Conservation (phyloP, 1,140 invertebrate genomes). For the Galendromus occidentalis region DNA sequence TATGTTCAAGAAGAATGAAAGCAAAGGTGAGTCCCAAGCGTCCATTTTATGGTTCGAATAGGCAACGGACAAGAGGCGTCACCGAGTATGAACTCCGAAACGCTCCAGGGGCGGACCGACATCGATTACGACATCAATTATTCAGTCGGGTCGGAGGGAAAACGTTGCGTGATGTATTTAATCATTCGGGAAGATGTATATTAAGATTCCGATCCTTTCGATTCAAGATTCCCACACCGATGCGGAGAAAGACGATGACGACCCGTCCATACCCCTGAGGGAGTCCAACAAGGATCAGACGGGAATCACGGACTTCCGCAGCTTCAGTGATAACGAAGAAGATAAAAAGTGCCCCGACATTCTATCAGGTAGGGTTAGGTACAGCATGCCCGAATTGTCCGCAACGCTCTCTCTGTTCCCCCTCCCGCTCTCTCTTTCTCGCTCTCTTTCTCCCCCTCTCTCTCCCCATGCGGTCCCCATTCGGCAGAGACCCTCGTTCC, state of each 20-base stretch:
- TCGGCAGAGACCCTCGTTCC: no score
- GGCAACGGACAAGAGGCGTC: neutral
- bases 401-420: neutral
- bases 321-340: neutral
- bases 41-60: neutral
- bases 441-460: no score
- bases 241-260: neutral
- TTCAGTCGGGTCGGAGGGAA: neutral
- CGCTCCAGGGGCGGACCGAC: no score
- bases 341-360: constrained; percentile 4
- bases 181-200: neutral
- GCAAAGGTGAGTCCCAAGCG: neutral
- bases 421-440: neutral
- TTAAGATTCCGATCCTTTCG: neutral
- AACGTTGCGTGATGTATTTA: no score
- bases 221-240: neutral
- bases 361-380: neutral
- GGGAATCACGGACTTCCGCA: neutral
- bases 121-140: neutral
- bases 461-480: no score
- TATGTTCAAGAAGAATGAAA: neutral
- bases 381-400: neutral
- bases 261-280: neutral
- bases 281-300: neutral
- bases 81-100: neutral